Evolutionary conservation across 2,888 invertebrate species (phyloP), one percentile per base, ranked within the genome.

Genomic region (Nowickia ferox): DNA sequence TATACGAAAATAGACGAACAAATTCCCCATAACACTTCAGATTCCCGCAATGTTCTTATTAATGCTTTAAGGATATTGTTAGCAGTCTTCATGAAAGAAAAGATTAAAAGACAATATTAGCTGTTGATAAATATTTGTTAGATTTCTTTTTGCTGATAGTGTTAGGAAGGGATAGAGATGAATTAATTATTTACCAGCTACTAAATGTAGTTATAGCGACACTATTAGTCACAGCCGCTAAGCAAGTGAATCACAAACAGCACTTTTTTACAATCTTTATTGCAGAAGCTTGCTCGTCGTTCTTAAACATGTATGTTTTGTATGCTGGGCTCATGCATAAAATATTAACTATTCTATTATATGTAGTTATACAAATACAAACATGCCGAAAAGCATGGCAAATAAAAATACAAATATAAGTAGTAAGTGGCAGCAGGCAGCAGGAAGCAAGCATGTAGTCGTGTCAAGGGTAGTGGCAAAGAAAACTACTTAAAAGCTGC

Each of bases 251-350:
- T 85, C 61, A 17, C 53, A 68, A 77, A 72, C 22, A 68, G 63
- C 63, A 78, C 30, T 57, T 48, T 72, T 57, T 59, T 19, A n/a
- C 53, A 44, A 22, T 44, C n/a, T 68, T 44, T 53, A 51, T 66
- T 66, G n/a, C 51, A 40, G 38, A 11, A 69, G 61, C 19, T 46
- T 11, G 42, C 2, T 59, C 13, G 44, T 59, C 13, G 44, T 69
- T 53, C 44, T 61, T 74, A 78, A 77, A 74, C 83, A 78, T 84
- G 77, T 68, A 78, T 77, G 72, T 77, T 74, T 69, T 69, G 78
- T 85, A 78, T 85, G 74, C 82, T 77, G 78, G 74, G 68, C 74
- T 85, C 81, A 78, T 84, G 65, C 77, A 84, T 84, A 77, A 85
- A 74, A 85, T 81, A 85, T 85, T 74, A 78, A 78, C 72, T 72